Conservation (phyloP, 2,888 invertebrate species). For the Melinopterus prodromus region DNA sequence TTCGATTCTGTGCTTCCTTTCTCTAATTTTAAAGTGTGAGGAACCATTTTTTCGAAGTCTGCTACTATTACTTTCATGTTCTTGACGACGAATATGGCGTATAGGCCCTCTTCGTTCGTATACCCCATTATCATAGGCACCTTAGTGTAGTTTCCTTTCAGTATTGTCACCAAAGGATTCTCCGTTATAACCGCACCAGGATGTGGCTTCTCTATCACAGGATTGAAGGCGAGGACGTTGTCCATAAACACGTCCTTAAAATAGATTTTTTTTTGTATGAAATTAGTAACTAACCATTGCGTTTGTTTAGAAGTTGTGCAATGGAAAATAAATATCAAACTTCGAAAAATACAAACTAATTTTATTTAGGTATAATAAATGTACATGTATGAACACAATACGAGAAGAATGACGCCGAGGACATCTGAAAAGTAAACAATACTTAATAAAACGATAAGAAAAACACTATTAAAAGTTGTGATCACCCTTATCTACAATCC, state of each 20-base stretch:
- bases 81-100: constrained; percentile 47
- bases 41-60: constrained; percentile 55
- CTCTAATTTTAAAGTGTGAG: constrained; percentile 52
- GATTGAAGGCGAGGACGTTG: constrained; percentile 21
- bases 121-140: constrained; percentile 57
- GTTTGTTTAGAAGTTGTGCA: too few species aligned
- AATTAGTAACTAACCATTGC: too few species aligned
- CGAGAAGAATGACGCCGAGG: constrained; percentile 21
- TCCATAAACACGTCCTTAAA: constrained; percentile 7
- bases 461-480: not conserved
- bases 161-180: constrained; percentile 50
- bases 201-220: constrained; percentile 44
- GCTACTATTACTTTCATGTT: constrained; percentile 41
- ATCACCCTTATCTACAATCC: constrained; percentile 52
- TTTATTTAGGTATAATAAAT: too few species aligned
- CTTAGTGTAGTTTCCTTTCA: constrained; percentile 52
- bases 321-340: too few species aligned
- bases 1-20: constrained; percentile 46
- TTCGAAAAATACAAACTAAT: too few species aligned
- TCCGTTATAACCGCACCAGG: constrained; percentile 52
- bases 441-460: not conserved
- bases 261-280: not conserved
- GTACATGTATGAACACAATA: not conserved
- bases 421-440: constrained; percentile 19
- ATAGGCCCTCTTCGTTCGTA: constrained; percentile 53